Evolutionary conservation across 1,140 invertebrate species (phyloP), one percentile per base, ranked within the genome.

Genomic region (Drosophila arizonae): DNA sequence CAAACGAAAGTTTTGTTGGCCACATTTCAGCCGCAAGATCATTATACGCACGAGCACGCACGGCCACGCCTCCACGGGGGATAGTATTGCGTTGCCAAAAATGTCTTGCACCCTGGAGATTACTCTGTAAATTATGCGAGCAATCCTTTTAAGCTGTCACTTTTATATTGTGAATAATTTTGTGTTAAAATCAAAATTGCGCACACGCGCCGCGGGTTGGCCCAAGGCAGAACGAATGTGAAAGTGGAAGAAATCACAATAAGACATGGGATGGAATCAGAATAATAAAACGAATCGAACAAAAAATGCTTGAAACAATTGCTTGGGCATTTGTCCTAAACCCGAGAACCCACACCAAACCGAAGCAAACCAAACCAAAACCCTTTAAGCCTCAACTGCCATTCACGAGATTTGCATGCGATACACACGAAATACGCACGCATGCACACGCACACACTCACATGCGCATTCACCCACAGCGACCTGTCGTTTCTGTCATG

Each of bases 111-210:
- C 57, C 51, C 17, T 11, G 54, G 66, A 62, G 82, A 87, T 81
- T 87, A 69, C 79, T 82, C 11, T 82, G 71, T 76, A 86, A 78
- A 81, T 81, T 73, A 78, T 79, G 76, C 70, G 45, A 48, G 39
- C 71, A 87, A 87, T 88, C 84, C 84, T 79, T 88, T 84, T 88
- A 88, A 82, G 79, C 79, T 81, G 79, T 78, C 84, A 88, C 84
- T 88, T 77, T 78, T 13, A 46, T 77, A 79, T 84, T 87, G 82
- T 56, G 76, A 65, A 88, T 88, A 88, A 84, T 88, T 88, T 88
- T 88, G 84, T 79, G 84, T 88, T 77, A 70, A 80, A 88, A 88
- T 84, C 85, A 80, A 77, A 88, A 88, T 71, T 72, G 76, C 65
- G 39, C 80, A 82, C 80, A 87, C 76, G 79, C 72, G 79, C 79